A percentile compares a stretch with the other conserved stretches of the same genome.
Evolutionary conservation across 1,140 invertebrate genomes (phyloP).

Genomic region (Pachyrhynchus sulphureomaculatus): DNA sequence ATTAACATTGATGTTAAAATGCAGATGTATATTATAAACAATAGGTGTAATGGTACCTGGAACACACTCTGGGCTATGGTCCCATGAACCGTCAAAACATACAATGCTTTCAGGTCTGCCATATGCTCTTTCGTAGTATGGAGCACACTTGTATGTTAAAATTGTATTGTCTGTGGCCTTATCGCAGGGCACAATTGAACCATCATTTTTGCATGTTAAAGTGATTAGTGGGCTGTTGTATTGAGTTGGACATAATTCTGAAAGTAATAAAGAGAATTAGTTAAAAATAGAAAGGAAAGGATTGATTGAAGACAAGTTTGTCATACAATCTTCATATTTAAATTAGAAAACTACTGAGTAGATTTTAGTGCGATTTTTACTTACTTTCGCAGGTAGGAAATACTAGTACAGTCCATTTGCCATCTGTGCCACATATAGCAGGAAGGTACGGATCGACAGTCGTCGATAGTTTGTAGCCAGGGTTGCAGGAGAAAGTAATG

Average conservation of each 20-base stretch:
- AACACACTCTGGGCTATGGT: constrained; percentile 19
- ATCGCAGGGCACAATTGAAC: constrained; percentile 24
- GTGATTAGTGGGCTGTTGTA: constrained; percentile 8
- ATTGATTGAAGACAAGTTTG: too few species aligned
- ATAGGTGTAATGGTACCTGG: constrained; percentile 26
- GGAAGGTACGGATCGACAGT: neutral
- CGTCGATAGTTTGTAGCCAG: constrained; percentile 21
- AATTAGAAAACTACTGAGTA: too few species aligned
- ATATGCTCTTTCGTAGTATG: constrained; percentile 27
- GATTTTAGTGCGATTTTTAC: too few species aligned
- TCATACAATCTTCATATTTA: too few species aligned
- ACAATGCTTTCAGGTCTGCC: neutral
- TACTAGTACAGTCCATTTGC: constrained; percentile 15
- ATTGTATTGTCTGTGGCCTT: constrained; percentile 27
- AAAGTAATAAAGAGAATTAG: too few species aligned
- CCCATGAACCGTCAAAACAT: constrained; percentile 31
- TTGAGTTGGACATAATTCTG: constrained; percentile 21
- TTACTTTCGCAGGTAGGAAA: constrained; percentile 28
- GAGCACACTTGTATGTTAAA: constrained; percentile 32
- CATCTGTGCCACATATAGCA: constrained; percentile 9
- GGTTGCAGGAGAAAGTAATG: constrained; percentile 19
- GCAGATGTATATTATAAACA: neutral
- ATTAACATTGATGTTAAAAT: constrained; percentile 3
- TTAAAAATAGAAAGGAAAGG: too few species aligned
- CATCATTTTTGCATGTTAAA: constrained; percentile 23